A percentile compares a stretch with the other conserved stretches of the same genome.
Evolutionary conservation across 2,888 invertebrate genomes (phyloP).

Genomic region (Ligdia adustata): DNA sequence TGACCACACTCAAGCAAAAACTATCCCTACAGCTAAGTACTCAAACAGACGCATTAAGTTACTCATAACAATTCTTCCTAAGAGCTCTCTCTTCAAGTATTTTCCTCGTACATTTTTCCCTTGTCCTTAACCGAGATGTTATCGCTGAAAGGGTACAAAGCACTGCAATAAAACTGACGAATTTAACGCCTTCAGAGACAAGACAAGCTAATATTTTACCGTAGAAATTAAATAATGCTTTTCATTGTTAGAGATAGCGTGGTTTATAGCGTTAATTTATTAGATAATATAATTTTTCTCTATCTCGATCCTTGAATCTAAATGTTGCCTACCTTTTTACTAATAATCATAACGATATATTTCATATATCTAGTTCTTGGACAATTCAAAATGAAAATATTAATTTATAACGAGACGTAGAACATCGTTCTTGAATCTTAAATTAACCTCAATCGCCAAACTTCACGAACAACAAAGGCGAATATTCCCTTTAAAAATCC

Average conservation of each 20-base stretch:
- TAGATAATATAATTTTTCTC: too few relatives aligned
- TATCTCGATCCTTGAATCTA: too few relatives aligned
- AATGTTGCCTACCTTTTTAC: too few relatives aligned
- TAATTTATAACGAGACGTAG: too few relatives aligned
- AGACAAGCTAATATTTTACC: constrained; percentile 4
- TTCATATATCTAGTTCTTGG: too few relatives aligned
- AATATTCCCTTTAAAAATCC: constrained; percentile 6
- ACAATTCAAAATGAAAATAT: too few relatives aligned
- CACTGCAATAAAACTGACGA: constrained; percentile 28
- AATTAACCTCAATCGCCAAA: not conserved
- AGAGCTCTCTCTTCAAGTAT: constrained; percentile 12
- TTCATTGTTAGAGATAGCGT: too few relatives aligned
- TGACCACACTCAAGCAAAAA: not conserved
- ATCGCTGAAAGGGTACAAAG: constrained; percentile 32
- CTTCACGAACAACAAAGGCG: not conserved
- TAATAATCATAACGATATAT: too few relatives aligned
- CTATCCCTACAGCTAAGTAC: constrained; percentile 7
- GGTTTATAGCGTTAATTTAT: too few relatives aligned
- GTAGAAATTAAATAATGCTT: constrained; percentile 2
- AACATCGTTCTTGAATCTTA: too few relatives aligned
- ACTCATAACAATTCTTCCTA: constrained; percentile 11
- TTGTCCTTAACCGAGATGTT: constrained; percentile 20
- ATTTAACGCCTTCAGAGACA: constrained; percentile 17
- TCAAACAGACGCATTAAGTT: constrained; percentile 4
- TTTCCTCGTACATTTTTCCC: constrained; percentile 26